Evolutionary conservation across 2,888 invertebrate species (phyloP), one percentile per base, ranked within the genome.

Genomic region (Coelinius sp.): DNA sequence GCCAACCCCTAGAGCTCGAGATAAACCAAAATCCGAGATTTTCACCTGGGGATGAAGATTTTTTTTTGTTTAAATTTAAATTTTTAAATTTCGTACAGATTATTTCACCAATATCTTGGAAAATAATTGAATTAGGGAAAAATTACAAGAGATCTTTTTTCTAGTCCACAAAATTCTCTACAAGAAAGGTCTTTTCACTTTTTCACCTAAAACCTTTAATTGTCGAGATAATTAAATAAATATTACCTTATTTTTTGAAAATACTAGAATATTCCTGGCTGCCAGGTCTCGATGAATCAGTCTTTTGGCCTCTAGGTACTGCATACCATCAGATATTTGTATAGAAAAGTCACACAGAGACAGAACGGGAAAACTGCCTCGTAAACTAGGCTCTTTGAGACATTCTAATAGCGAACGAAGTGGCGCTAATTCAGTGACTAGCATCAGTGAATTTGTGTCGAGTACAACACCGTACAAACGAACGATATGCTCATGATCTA

Each of bases 271-370:
- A 89, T 99, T 99, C 80, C 99, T 91, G 31, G 99, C 98, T 1
- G 99, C 99, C 84, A 99, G 91, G 89, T 99, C 99, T 81, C 99
- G 92, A 89, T 99, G 99, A 85, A 99, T 98, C 83, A 99, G 92
- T 87, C 98, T 92, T 89, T 98, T 97, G 76, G 93, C 94, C 89
- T 98, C 98, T 79, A 99, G 90, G 89, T 99, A 99, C 86, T 95
- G 94, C 99, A 99, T 99, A 66, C 99, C 99, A 89, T 97, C 96
- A 88, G 96, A 96, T 67, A 98, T 97, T 89, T 98, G 98, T 84
- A 95, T 93, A 41, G 97, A 96, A 88, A 98, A 99, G 88, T 97
- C 96, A 89, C 97, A 98, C 27, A 99, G 91, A 14, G 95, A 95
- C 64, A 95, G 92, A 67, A 99, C 95, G 0, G 97, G 95, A 88